A percentile compares a stretch with the other conserved stretches of the same genome.
Conservation (phyloP, 2,888 invertebrate genomes). For the Phengaris alcon region DNA sequence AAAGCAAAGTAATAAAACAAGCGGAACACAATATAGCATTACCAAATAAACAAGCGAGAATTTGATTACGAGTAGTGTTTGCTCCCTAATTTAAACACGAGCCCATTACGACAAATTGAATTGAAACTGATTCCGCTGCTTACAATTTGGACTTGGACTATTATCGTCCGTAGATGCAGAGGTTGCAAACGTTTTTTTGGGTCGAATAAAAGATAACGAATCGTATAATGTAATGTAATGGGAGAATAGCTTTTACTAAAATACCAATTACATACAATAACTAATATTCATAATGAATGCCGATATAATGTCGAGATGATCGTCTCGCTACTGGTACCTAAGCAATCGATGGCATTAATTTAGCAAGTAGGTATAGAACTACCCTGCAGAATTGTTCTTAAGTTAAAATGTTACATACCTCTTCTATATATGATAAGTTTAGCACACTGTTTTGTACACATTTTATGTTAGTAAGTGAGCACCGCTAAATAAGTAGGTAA, state of each 20-base stretch:
- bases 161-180: slow-evolving; percentile 1
- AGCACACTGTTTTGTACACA: background rate
- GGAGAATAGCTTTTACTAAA: too few relatives aligned
- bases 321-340: too few relatives aligned
- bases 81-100: slow-evolving; percentile 19
- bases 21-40: slow-evolving; percentile 19
- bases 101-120: slow-evolving; percentile 17
- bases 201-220: too few relatives aligned
- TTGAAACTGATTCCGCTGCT: slow-evolving; percentile 22
- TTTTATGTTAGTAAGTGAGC: background rate
- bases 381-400: background rate
- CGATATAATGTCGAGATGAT: too few relatives aligned
- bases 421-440: too few relatives aligned
- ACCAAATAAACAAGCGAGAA: background rate
- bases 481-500: background rate
- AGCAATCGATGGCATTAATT: too few relatives aligned
- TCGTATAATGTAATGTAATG: too few relatives aligned
- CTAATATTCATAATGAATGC: too few relatives aligned
- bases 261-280: too few relatives aligned
- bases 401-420: too few relatives aligned
- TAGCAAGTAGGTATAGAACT: background rate
- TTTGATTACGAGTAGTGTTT: slow-evolving; percentile 4
- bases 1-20: slow-evolving; percentile 10
- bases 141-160: slow-evolving; percentile 16
- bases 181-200: background rate